These are phyloP conservation scores for Aphidoletes aphidimyza DNA, from an alignment of 2,888 invertebrate species.

Conservation along the genomic window DNA sequence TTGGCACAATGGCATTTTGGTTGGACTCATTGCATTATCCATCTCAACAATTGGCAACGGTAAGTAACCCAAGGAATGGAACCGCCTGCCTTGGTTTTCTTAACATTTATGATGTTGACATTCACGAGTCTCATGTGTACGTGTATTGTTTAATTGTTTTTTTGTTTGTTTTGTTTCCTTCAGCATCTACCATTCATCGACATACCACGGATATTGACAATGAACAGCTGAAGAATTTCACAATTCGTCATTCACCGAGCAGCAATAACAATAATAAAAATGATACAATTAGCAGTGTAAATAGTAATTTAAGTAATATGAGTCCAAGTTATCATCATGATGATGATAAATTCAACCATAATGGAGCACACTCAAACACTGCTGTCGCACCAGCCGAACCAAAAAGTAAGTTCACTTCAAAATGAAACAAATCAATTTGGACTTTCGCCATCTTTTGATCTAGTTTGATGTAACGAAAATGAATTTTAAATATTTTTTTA, in stretches of 20 bases:
- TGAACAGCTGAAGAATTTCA: background rate
- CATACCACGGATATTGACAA: conserved; percentile 2
- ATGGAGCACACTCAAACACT: background rate
- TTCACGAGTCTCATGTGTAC: too few species aligned
- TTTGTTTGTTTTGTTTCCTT: background rate
- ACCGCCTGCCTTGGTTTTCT: too few species aligned
- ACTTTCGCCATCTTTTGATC: too few species aligned
- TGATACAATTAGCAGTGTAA: conserved; percentile 18
- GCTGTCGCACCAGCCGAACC: conserved; percentile 24
- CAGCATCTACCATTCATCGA: conserved; percentile 34
- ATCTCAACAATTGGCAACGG: background rate
- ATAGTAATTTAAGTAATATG: conserved; percentile 5
- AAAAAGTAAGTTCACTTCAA: background rate
- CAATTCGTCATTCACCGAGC: background rate
- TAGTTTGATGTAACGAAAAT: too few species aligned
- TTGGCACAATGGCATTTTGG: background rate
- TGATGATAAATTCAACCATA: background rate
- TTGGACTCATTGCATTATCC: background rate
- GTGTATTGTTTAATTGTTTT: background rate
- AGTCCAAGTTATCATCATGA: background rate
- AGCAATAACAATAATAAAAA: conserved; percentile 3
- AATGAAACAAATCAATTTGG: background rate
- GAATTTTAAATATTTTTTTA: background rate
- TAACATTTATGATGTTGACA: too few species aligned
- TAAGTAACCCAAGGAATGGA: background rate